Evolutionary conservation across 2,113 vertebrate species (phyloP), one percentile per base, ranked within the genome.

Genomic region (Chaetops frenatus): DNA sequence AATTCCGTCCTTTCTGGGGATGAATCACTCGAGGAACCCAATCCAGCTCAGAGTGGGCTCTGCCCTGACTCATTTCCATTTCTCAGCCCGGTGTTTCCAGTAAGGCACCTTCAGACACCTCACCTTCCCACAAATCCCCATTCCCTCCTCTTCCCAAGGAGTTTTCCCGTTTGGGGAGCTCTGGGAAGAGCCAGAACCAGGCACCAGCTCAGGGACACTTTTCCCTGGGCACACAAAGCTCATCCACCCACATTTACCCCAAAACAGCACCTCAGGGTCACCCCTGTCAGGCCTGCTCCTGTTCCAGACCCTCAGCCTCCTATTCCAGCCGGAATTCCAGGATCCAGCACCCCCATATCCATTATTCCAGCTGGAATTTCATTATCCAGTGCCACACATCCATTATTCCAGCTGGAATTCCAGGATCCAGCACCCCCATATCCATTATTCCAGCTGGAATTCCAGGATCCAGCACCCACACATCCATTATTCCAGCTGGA

Each of bases 41-140:
- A 29, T 74, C 31, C 62, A 93, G 80, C 45, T 38, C 82, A 2
- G 15, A 74, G 60, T 38, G 77, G 81, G 73, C 94, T 92, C 88
- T 66, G 38, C 50, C 80, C 80, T 56, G 81, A 92, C 95, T 71
- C 53, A 86, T 40, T 88, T 53, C 60, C 24, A 10, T 57, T 94
- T 71, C 92, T 83, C 93, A 70, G 35, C 82, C 93, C 88, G 54
- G 83, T 53, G 85, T 92, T 93, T 93, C 85, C 90, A 89, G 33
- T n/a, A 21, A 86, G 71, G 23, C 94, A 69, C 72, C 88, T 93
- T 83, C n/a, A 8, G 44, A 22, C 20, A 0, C 71, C 64, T 4
- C 64, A 84, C 85, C 82, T 92, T 61, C 27, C 71, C 74, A 36
- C 25, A 51, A 12, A 57, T 78, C 67, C 67, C 57, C 40, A 21